Evolutionary conservation across 53 echinoderm and acorn worm species (phyloP).

Genomic region (Paelopatides confundens): DNA sequence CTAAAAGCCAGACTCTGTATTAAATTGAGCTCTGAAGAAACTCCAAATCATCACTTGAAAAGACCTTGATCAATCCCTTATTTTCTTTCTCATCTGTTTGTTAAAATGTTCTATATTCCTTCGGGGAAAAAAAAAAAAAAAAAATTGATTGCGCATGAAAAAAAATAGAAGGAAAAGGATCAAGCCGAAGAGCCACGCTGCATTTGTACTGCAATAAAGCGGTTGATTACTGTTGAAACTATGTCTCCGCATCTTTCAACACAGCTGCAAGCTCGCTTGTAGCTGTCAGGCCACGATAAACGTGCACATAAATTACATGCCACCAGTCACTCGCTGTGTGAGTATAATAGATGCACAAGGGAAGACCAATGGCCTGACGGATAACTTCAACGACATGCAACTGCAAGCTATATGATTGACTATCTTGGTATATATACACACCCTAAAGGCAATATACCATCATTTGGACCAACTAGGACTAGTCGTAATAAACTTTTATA

Average conservation of each 20-base stretch:
- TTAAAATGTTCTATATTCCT: constrained; percentile 8
- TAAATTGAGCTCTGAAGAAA: neutral
- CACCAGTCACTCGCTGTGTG: constrained; percentile 2
- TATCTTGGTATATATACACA: too few relatives aligned
- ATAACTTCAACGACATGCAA: neutral
- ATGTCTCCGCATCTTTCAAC: constrained; percentile 16
- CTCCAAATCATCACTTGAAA: neutral
- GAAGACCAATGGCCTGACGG: constrained; percentile 1
- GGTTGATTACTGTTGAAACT: constrained; percentile 3
- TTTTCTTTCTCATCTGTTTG: neutral
- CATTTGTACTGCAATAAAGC: constrained; percentile 38
- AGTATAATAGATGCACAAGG: constrained; percentile 16
- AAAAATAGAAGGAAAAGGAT: neutral
- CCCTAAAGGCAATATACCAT: too few relatives aligned
- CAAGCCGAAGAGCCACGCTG: neutral
- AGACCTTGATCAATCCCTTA: neutral
- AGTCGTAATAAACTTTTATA: too few relatives aligned
- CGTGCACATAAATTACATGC: constrained; percentile 27
- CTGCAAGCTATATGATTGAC: too few relatives aligned
- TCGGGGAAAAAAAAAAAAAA: too few relatives aligned
- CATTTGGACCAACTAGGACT: too few relatives aligned
- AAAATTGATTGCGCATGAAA: constrained; percentile 36
- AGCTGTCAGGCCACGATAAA: constrained; percentile 24
- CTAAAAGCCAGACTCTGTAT: neutral
- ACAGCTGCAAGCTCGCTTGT: constrained; percentile 12